Evolutionary conservation across 2,797 vertebrate genomes (phyloP).

Genomic region (Lateolabrax maculatus): DNA sequence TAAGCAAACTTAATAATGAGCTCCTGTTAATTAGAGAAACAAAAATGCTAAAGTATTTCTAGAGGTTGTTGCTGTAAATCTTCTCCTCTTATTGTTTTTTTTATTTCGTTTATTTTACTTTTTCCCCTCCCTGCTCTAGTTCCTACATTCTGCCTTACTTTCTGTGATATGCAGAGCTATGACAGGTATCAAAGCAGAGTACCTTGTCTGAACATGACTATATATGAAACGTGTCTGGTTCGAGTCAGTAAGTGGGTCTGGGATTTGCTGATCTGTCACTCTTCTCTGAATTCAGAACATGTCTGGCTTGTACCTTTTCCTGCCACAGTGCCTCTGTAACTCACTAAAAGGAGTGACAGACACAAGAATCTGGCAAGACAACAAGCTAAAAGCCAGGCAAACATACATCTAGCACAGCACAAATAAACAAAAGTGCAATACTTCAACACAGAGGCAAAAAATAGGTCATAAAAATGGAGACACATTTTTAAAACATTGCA

Average conservation of each 20-base stretch:
- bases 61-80: not conserved
- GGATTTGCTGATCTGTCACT: conserved; percentile 69
- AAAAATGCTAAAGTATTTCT: not conserved
- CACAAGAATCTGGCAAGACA: not conserved
- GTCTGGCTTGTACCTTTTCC: conserved; percentile 45
- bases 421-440: not conserved
- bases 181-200: conserved; percentile 71
- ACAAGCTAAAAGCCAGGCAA: conserved; percentile 17
- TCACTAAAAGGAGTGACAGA: conserved; percentile 37
- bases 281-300: conserved; percentile 48
- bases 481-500: not conserved
- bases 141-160: conserved; percentile 31
- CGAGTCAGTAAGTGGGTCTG: conserved; percentile 63
- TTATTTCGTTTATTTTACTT: too few species aligned
- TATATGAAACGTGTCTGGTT: conserved; percentile 64
- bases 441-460: not conserved
- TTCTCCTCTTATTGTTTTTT: not conserved
- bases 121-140: conserved; percentile 9
- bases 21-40: not conserved
- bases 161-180: conserved; percentile 64
- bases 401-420: not conserved
- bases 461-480: not conserved
- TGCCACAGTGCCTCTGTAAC: conserved; percentile 38
- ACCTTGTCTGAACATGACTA: conserved; percentile 68
- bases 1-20: not conserved